These are phyloP conservation scores for Macrochelys suwanniensis DNA, from an alignment of 2,797 vertebrate species.

Conservation along the genomic window DNA sequence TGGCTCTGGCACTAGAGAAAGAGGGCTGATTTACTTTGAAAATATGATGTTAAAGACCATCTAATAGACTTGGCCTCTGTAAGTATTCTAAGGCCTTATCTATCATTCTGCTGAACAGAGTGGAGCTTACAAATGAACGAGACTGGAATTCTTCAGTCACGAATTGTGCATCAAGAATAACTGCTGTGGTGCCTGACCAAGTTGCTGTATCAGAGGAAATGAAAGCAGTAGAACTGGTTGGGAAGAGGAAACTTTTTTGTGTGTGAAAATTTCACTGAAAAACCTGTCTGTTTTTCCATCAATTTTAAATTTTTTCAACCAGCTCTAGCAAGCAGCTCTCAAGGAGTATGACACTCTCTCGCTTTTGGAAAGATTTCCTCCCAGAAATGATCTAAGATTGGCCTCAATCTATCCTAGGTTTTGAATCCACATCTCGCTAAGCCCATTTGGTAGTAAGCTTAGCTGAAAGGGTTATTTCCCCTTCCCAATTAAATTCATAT, in stretches of 20 bases:
- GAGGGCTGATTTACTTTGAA: background rate
- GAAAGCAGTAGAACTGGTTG: background rate
- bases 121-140: background rate
- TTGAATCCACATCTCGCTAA: background rate
- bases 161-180: background rate
- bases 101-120: background rate
- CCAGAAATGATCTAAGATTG: background rate
- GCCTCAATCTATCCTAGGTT: background rate
- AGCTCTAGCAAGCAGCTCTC: rapidly evolving
- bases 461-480: background rate
- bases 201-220: background rate
- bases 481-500: background rate
- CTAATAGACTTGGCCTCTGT: background rate
- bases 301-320: background rate
- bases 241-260: background rate
- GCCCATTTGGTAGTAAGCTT: background rate
- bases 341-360: background rate
- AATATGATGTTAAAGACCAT: background rate
- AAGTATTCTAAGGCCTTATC: background rate
- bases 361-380: background rate
- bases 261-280: background rate
- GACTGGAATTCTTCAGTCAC: background rate
- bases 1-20: rapidly evolving
- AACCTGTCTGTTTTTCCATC: background rate
- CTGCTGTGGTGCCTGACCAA: background rate